phyloP scores from a whole-genome alignment of 2,888 invertebrate genomes.

The Pomacea canaliculata region DNA sequence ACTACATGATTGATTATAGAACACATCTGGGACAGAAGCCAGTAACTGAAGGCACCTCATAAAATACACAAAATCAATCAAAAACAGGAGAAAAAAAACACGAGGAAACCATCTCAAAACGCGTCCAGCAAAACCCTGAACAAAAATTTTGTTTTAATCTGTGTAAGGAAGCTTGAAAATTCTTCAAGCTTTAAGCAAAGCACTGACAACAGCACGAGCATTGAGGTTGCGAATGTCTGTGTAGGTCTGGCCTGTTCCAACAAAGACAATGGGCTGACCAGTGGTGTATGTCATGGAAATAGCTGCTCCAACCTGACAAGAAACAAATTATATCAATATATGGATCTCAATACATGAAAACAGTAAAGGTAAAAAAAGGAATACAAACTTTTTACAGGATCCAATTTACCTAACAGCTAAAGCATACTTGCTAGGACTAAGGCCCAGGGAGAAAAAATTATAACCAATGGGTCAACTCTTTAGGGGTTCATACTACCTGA shows the following conservation, averaged over 20 bases:
- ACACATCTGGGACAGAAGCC: background rate
- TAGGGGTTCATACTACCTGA: too few relatives aligned
- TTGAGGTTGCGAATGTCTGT: conserved; percentile 97
- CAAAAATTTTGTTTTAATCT: background rate
- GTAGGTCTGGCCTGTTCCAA: conserved; percentile 99
- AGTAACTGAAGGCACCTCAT: background rate
- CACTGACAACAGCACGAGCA: conserved; percentile 94
- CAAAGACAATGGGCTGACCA: conserved; percentile 98
- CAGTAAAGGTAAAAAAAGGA: too few relatives aligned
- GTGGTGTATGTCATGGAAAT: conserved; percentile 99
- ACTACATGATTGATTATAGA: too few relatives aligned
- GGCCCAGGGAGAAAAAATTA: too few relatives aligned
- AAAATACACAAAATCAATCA: background rate
- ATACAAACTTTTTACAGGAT: too few relatives aligned
- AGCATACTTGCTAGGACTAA: too few relatives aligned
- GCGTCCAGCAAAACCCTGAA: background rate
- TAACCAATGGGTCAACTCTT: too few relatives aligned
- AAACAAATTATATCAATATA: background rate
- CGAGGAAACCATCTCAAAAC: background rate
- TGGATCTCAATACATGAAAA: background rate
- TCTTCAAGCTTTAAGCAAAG: conserved; percentile 82
- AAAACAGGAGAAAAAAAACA: background rate
- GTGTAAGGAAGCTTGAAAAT: too few relatives aligned
- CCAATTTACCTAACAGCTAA: too few relatives aligned
- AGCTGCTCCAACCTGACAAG: conserved; percentile 86